These are phyloP conservation scores for Myiothlypis chrysogaster DNA, from an alignment of 2,797 vertebrate species.

Conservation along the genomic window DNA sequence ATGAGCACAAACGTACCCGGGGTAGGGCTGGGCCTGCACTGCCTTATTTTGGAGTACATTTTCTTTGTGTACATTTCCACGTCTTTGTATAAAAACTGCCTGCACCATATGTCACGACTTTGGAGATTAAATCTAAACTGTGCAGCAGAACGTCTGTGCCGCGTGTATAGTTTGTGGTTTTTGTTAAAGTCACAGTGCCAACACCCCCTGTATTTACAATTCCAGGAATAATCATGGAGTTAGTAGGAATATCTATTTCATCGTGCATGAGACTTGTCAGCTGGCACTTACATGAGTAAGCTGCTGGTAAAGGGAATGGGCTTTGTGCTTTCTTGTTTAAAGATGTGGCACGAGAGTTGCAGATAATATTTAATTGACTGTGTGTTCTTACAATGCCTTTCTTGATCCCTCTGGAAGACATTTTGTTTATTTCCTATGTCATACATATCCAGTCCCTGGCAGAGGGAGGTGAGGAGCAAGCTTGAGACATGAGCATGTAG, in stretches of 20 bases:
- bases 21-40: background rate
- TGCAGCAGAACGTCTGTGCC: background rate
- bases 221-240: constrained; percentile 11
- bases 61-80: constrained; percentile 22
- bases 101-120: background rate
- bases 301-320: constrained; percentile 2
- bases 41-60: background rate
- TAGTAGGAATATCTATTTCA: background rate
- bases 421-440: background rate
- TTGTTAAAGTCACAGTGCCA: background rate
- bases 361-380: constrained; percentile 43
- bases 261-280: constrained; percentile 18
- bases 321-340: background rate
- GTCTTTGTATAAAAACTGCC: constrained; percentile 11
- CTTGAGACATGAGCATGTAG: background rate
- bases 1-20: background rate
- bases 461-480: background rate
- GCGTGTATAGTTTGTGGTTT: background rate
- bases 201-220: constrained; percentile 42
- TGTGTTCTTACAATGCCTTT: constrained; percentile 20
- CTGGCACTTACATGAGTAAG: constrained; percentile 7
- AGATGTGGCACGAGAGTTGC: background rate
- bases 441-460: background rate
- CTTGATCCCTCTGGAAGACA: background rate
- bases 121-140: background rate